Conservation (phyloP, 1,140 invertebrate genomes). For the Drosophila chauvacae region DNA sequence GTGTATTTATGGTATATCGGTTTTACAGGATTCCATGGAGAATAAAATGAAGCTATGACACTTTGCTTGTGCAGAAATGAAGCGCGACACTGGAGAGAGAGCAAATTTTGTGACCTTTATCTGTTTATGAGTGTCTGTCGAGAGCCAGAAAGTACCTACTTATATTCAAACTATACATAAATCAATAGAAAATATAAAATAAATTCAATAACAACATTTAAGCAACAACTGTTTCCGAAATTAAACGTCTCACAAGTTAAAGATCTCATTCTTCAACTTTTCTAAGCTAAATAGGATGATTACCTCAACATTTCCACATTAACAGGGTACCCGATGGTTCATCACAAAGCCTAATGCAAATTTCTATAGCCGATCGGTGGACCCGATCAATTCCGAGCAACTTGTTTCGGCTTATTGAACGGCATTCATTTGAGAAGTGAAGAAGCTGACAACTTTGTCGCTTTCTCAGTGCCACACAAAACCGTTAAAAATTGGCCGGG, state of each 20-base stretch:
- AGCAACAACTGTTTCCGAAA: background rate
- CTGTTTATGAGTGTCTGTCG: background rate
- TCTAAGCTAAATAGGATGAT: background rate
- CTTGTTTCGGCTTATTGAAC: conserved; percentile 50
- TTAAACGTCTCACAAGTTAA: background rate
- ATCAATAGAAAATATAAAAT: background rate
- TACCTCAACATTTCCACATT: background rate
- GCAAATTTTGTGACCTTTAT: background rate
- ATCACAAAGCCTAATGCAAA: conserved; percentile 6
- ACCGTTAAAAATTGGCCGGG: conserved; percentile 69
- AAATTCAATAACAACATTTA: background rate
- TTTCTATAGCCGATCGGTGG: conserved; percentile 9
- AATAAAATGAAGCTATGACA: background rate
- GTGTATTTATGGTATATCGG: conserved; percentile 1
- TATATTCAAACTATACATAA: background rate
- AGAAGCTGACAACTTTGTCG: conserved; percentile 49
- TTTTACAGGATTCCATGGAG: background rate
- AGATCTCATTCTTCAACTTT: background rate
- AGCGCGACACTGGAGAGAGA: background rate
- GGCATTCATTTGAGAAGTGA: conserved; percentile 42
- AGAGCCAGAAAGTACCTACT: background rate
- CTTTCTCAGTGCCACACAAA: conserved; percentile 62
- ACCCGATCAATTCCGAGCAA: conserved; percentile 40
- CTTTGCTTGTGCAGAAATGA: too few species aligned
- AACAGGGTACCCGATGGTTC: conserved; percentile 7